A percentile compares a stretch with the other conserved stretches of the same genome.
Evolutionary conservation across 2,113 vertebrate species (phyloP).

Genomic region (Mastomys coucha): DNA sequence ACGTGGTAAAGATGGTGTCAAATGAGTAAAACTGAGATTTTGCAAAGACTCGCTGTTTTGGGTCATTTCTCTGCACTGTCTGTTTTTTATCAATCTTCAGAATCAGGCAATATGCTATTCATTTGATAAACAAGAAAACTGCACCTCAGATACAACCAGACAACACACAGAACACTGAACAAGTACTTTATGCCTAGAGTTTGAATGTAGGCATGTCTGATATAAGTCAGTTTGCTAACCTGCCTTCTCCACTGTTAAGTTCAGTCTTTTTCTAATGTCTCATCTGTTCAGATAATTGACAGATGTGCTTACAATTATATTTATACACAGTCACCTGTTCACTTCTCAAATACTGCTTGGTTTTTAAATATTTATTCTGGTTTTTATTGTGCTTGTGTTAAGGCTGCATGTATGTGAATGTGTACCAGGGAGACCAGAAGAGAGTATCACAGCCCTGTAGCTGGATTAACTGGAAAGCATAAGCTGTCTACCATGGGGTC

Average conservation of each 20-base stretch:
- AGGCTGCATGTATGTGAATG: background rate
- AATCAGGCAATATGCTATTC: background rate
- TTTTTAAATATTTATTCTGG: background rate
- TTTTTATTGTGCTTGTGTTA: background rate
- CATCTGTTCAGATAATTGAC: conserved; percentile 19
- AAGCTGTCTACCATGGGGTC: background rate
- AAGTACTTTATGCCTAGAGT: background rate
- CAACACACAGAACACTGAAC: background rate
- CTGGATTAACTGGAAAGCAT: too few species aligned
- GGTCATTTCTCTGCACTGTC: background rate
- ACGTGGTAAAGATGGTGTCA: background rate
- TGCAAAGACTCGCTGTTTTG: background rate
- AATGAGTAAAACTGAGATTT: background rate
- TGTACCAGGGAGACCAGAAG: background rate
- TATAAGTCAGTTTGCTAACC: background rate
- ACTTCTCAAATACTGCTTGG: conserved; percentile 12
- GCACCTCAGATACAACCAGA: background rate
- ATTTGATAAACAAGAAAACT: background rate
- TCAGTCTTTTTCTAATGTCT: background rate
- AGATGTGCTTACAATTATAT: background rate
- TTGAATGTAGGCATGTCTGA: background rate
- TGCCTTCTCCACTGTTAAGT: background rate
- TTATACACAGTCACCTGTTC: background rate
- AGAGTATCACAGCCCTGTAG: background rate
- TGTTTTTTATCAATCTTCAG: background rate